A percentile compares a stretch with the other conserved stretches of the same genome.
These are phyloP conservation scores for Cordilura impudica DNA, from an alignment of 2,888 invertebrate species.

Conservation along the genomic window DNA sequence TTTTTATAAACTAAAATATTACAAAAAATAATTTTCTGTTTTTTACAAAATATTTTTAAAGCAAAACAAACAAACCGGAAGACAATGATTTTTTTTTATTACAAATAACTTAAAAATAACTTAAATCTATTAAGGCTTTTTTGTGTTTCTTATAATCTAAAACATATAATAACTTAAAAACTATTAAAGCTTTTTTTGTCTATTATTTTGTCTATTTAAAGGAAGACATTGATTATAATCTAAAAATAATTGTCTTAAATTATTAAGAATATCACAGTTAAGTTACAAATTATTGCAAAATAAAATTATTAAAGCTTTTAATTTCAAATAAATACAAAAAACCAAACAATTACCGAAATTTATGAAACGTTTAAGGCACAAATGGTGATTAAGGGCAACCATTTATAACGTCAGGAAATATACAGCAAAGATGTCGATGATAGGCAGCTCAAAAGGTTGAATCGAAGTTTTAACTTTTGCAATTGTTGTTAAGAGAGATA, in stretches of 20 bases:
- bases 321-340: too few species aligned
- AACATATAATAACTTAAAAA: background rate
- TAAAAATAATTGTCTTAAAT: too few species aligned
- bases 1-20: too few species aligned
- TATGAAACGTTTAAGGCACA: background rate
- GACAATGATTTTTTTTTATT: slow-evolving; percentile 52
- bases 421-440: too few species aligned
- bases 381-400: background rate
- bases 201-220: too few species aligned
- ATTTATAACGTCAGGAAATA: background rate
- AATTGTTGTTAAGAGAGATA: too few species aligned
- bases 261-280: background rate
- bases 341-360: too few species aligned
- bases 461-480: too few species aligned
- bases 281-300: background rate
- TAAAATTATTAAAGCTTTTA: background rate
- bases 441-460: too few species aligned
- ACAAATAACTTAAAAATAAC: background rate
- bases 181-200: background rate
- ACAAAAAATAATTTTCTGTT: background rate
- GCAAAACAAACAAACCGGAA: slow-evolving; percentile 65
- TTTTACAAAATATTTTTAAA: slow-evolving; percentile 11
- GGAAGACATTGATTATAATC: too few species aligned
- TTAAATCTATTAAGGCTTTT: background rate
- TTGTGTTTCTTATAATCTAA: background rate